Evolutionary conservation across 2,113 vertebrate genomes (phyloP).

Genomic region (Ailuropoda melanoleuca): DNA sequence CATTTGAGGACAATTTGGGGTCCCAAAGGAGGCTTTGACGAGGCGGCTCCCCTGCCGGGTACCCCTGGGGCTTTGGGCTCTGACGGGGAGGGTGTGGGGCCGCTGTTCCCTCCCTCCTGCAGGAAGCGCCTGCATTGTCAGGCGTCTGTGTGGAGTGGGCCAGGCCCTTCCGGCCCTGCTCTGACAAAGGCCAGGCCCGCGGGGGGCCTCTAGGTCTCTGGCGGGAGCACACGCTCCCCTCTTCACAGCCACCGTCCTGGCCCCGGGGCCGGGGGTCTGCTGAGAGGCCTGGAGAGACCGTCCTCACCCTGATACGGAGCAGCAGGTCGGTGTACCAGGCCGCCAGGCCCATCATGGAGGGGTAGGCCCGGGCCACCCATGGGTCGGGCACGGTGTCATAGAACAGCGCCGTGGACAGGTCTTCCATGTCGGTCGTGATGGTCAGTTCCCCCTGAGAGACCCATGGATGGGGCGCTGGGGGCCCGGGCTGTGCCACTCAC

Average conservation of each 20-base stretch:
- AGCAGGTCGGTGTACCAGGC: constrained; percentile 85
- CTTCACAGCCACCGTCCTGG: neutral
- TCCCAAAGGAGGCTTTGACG: too few species aligned
- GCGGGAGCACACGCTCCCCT: accelerated
- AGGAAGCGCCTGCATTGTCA: neutral
- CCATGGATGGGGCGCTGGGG: neutral
- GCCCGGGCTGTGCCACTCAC: neutral
- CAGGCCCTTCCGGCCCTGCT: neutral
- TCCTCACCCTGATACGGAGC: constrained; percentile 82
- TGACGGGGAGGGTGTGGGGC: neutral
- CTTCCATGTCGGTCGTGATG: constrained; percentile 86
- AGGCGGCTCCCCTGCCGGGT: accelerated
- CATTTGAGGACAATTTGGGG: accelerated
- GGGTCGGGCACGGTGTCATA: constrained; percentile 81
- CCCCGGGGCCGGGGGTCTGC: neutral
- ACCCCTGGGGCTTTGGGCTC: neutral
- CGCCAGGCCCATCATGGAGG: constrained; percentile 83
- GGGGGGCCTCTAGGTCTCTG: neutral
- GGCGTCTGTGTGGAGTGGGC: accelerated
- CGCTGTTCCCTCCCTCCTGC: accelerated
- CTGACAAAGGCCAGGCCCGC: accelerated
- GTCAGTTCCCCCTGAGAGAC: constrained; percentile 85
- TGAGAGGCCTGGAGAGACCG: accelerated
- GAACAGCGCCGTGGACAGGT: constrained; percentile 83
- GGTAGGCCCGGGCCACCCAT: constrained; percentile 86